These are phyloP conservation scores for Platypus cylindrus DNA, from an alignment of 2,888 invertebrate species.

Conservation along the genomic window DNA sequence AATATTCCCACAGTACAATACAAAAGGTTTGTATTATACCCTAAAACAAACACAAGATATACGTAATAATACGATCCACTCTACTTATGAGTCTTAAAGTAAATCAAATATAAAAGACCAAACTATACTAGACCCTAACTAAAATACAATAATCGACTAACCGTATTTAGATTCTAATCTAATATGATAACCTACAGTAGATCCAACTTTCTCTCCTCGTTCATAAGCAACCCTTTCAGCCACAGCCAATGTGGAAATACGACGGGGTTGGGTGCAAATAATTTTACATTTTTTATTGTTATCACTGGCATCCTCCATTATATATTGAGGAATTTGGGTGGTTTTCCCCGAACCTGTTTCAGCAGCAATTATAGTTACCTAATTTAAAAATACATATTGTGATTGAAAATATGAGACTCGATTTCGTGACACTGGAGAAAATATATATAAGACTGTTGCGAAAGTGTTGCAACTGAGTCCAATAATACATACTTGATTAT, in stretches of 20 bases:
- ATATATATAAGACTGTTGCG: background rate
- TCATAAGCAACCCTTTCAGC: conserved; percentile 71
- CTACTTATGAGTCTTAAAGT: no score
- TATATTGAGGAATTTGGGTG: conserved; percentile 88
- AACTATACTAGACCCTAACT: no score
- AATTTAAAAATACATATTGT: conserved; percentile 3
- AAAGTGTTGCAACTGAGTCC: background rate
- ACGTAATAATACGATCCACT: no score
- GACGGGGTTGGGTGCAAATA: conserved; percentile 85
- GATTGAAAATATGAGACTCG: background rate
- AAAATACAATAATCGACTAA: conserved; percentile 4
- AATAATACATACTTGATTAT: conserved; percentile 41
- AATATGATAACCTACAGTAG: conserved; percentile 61
- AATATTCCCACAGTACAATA: conserved; percentile 90
- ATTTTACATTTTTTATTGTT: conserved; percentile 60
- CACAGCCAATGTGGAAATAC: conserved; percentile 81
- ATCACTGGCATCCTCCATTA: conserved; percentile 61
- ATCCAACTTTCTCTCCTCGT: conserved; percentile 40
- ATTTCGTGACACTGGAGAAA: background rate
- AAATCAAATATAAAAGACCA: no score
- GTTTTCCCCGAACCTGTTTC: conserved; percentile 93
- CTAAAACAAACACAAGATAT: conserved; percentile 6
- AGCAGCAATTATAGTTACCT: conserved; percentile 51
- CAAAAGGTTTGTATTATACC: conserved; percentile 67
- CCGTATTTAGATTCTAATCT: conserved; percentile 72